These are phyloP conservation scores for Hiodon alosoides DNA, from an alignment of 2,113 vertebrate species.

Conservation along the genomic window DNA sequence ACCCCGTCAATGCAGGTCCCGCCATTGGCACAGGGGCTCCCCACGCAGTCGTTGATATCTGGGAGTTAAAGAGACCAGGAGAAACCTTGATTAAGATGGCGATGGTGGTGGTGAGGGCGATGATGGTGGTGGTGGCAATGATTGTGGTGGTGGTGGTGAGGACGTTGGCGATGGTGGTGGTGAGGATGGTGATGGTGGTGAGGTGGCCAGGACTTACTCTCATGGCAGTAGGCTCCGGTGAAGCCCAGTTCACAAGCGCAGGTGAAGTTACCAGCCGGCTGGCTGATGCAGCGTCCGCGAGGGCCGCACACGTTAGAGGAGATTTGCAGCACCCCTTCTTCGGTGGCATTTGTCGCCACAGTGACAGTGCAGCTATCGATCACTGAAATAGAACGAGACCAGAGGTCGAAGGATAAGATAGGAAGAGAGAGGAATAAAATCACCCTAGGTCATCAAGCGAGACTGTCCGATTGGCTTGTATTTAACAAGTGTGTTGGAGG, in stretches of 20 bases:
- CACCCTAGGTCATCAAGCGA: not conserved
- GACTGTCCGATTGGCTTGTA: not conserved
- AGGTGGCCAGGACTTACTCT: constrained; percentile 73
- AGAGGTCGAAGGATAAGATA: not conserved
- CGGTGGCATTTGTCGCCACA: constrained; percentile 67
- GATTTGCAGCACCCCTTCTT: constrained; percentile 64
- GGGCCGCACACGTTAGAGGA: constrained; percentile 86
- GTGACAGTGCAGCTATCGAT: constrained; percentile 90
- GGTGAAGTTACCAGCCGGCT: constrained; percentile 86
- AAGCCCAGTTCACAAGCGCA: constrained; percentile 87
- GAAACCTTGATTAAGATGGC: not conserved
- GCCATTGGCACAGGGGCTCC: constrained; percentile 80
- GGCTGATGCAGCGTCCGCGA: constrained; percentile 83
- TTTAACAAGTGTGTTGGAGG: not conserved
- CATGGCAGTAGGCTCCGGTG: constrained; percentile 89
- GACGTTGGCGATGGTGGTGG: not conserved
- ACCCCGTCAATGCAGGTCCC: constrained; percentile 89
- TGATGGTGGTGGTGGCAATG: too few species aligned
- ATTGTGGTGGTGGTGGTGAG: too few species aligned
- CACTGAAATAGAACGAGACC: constrained; percentile 55
- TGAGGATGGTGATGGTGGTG: not conserved
- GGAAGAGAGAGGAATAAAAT: not conserved
- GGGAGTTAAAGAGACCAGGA: constrained; percentile 9
- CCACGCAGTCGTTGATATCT: constrained; percentile 89
- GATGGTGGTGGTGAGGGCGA: not conserved